Evolutionary conservation across 2,888 invertebrate species (phyloP), one percentile per base, ranked within the genome.

Genomic region (Lottia gigantea): DNA sequence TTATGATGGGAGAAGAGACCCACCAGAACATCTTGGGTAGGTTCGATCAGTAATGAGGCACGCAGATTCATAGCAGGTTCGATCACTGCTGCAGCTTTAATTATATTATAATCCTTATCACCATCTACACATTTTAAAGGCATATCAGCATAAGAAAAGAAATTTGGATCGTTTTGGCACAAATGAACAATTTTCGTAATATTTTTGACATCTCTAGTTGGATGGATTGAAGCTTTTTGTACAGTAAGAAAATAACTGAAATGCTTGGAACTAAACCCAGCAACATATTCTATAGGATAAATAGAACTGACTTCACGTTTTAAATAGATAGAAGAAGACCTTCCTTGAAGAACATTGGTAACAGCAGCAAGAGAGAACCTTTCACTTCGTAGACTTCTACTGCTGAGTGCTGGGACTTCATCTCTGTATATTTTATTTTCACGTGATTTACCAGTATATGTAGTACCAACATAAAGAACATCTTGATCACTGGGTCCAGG

Each of bases 81-180:
- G 46, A 96, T 96, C 46, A 97, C 93, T 87, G 94, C 96, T 0
- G 96, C 97, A 46, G 98, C 96, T 87, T 96, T 96, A 8, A 97
- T 94, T 68, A 97, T 91, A 89, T 97, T 97, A 88, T 96, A 98
- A 69, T 81, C 77, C 66, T 76, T 74, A 47, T 75, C 73, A 63
- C 79, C 76, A n/a, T 73, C 72, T 3, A 93, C 94, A 88, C 98
- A 98, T 82, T 96, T 95, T 87, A 98, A 93, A 12, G 98, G 97
- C 81, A 98, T 96, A 91, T 98, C 98, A 23, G 97, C 97, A 89
- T 98, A 98, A 15, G 97, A 98, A 89, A 97, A 96, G 89, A 97
- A 98, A 88, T 96, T 95, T 79, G 94, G 93, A 88, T 98, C 98
- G 84, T 96, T 95, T 87, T 97, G 97, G 88, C 98, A 98, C 65